Percentiles rank a stretch among this genome's conserved stretches.
phyloP scores from a whole-genome alignment of 2,888 invertebrate genomes.

The Lasioglossum pauxillum region DNA sequence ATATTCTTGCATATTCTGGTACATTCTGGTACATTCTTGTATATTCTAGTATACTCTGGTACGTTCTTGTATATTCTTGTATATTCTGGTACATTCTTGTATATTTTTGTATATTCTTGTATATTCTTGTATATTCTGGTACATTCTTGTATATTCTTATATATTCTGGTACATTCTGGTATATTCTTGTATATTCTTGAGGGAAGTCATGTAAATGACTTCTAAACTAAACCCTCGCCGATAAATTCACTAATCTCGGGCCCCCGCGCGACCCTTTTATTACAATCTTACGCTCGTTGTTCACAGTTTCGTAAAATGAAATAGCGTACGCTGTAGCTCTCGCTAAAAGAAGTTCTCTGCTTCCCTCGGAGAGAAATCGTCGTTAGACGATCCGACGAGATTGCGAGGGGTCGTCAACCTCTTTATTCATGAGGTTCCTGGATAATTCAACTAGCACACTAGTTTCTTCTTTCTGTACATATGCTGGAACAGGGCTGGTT shows the following conservation, averaged over 20 bases:
- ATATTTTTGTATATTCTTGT: too few species aligned
- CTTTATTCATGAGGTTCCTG: slow-evolving; percentile 29
- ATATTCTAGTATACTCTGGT: too few species aligned
- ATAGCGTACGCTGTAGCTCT: neutral
- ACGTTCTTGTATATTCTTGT: too few species aligned
- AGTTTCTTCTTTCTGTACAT: neutral
- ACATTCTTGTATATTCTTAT: too few species aligned
- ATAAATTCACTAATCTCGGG: neutral
- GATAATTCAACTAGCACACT: neutral
- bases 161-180: too few species aligned
- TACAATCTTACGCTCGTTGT: neutral
- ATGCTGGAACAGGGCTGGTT: neutral
- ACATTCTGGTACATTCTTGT: too few species aligned
- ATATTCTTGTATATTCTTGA: too few species aligned
- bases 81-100: too few species aligned
- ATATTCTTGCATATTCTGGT: too few species aligned
- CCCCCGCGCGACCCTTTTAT: neutral
- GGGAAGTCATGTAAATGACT: neutral
- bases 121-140: too few species aligned
- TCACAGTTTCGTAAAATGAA: neutral
- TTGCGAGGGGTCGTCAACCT: slow-evolving; percentile 33
- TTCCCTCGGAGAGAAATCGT: slow-evolving; percentile 22
- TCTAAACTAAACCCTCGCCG: neutral
- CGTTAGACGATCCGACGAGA: slow-evolving; percentile 12
- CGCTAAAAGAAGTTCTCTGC: neutral